Evolutionary conservation across 37 sponge, comb jelly and placozoan species (phyloP).

Genomic region (Spongilla lacustris): DNA sequence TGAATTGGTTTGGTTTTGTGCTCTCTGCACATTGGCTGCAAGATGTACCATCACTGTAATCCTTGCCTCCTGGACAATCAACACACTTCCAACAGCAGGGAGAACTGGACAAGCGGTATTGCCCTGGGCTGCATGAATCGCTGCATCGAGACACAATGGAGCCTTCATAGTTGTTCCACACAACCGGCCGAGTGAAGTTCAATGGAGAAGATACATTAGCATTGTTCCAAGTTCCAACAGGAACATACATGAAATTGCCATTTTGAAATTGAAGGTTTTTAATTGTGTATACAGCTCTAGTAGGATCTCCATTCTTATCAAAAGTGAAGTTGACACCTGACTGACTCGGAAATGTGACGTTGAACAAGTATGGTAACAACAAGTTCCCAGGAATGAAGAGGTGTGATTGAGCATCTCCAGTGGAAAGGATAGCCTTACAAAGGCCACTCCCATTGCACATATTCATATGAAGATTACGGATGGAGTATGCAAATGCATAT

Average conservation of each 20-base stretch:
- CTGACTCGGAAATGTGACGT: constrained; percentile 34
- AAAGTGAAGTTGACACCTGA: constrained; percentile 10
- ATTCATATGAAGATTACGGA: constrained; percentile 55
- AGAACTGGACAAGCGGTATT: not conserved
- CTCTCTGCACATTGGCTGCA: constrained; percentile 38
- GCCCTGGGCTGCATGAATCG: constrained; percentile 22
- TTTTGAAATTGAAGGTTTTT: constrained; percentile 36
- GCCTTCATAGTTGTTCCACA: not conserved
- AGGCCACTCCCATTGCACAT: constrained; percentile 14
- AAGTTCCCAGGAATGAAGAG: constrained; percentile 10
- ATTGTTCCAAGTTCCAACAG: constrained; percentile 27
- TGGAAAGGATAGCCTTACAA: not conserved
- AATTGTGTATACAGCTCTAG: constrained; percentile 19
- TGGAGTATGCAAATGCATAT: constrained; percentile 75
- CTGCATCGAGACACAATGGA: constrained; percentile 43
- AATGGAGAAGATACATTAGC: not conserved
- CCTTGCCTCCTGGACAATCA: constrained; percentile 18
- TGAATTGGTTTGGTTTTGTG: constrained; percentile 19
- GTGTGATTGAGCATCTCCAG: not conserved
- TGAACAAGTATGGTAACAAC: constrained; percentile 18
- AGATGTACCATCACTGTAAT: constrained; percentile 35
- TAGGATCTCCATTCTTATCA: constrained; percentile 46
- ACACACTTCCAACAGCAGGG: constrained; percentile 63
- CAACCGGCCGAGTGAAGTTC: not conserved
- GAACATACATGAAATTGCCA: not conserved